These are phyloP conservation scores for Alectura lathami DNA, from an alignment of 2,113 vertebrate genomes.

Conservation along the genomic window DNA sequence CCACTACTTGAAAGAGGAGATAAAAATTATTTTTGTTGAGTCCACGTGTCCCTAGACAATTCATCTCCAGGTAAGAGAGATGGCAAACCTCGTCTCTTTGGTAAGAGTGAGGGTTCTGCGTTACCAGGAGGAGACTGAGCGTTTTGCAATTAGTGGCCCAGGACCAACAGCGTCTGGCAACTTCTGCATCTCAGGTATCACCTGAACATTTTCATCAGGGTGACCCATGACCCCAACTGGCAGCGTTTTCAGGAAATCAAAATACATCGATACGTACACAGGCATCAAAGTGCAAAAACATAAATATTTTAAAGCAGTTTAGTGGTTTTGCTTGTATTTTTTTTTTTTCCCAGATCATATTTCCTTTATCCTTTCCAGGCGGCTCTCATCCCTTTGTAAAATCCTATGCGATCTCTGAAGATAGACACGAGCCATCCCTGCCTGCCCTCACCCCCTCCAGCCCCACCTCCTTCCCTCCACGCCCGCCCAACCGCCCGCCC, in stretches of 20 bases:
- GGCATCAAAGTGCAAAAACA: neutral
- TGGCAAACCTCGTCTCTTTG: too few species aligned
- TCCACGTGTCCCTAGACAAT: rapidly evolving
- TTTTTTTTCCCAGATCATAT: rapidly evolving
- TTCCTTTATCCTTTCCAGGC: neutral
- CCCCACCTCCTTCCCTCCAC: neutral
- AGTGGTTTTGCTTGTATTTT: neutral
- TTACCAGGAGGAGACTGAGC: neutral
- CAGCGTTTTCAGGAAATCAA: neutral
- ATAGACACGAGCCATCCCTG: neutral
- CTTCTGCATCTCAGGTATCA: neutral
- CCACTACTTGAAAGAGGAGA: neutral
- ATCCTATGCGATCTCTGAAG: neutral
- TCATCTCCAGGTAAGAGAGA: neutral
- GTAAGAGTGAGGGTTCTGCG: rapidly evolving
- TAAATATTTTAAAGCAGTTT: neutral
- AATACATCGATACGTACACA: neutral
- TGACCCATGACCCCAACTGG: rapidly evolving
- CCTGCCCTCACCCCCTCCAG: too few species aligned
- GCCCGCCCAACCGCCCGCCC: too few species aligned
- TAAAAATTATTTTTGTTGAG: neutral
- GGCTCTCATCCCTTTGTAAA: neutral
- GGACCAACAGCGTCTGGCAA: neutral
- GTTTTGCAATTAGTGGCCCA: neutral
- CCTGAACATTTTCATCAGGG: neutral